phyloP scores from a whole-genome alignment of 2,797 vertebrate species.

The Helicolenus hilgendorfi region DNA sequence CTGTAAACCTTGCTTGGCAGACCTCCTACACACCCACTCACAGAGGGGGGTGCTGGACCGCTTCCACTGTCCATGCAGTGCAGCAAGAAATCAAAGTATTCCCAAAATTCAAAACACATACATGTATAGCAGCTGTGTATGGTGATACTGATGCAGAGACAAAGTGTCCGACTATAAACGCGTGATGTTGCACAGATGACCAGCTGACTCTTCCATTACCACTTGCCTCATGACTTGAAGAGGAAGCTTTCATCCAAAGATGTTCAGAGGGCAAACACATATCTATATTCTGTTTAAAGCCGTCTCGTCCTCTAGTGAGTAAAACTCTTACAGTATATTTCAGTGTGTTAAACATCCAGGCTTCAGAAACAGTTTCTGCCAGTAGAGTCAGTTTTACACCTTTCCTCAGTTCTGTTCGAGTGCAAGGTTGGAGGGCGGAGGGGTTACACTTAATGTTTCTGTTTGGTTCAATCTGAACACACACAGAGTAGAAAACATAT shows the following conservation, averaged over 20 bases:
- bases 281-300: background rate
- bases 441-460: constrained; percentile 14
- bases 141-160: background rate
- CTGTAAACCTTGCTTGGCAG: constrained; percentile 57
- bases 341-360: background rate
- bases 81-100: background rate
- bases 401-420: background rate
- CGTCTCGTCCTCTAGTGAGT: background rate
- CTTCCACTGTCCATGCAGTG: constrained; percentile 22
- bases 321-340: background rate
- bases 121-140: background rate
- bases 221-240: background rate
- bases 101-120: constrained; percentile 9
- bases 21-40: constrained; percentile 34
- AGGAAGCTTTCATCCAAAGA: constrained; percentile 11
- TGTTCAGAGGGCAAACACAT: background rate
- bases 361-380: background rate
- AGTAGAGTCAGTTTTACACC: constrained; percentile 1
- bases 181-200: background rate
- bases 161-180: constrained; percentile 5
- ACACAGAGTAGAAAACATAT: constrained; percentile 50
- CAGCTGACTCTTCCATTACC: constrained; percentile 28
- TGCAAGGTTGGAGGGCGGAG: background rate
- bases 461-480: constrained; percentile 63
- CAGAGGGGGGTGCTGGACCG: constrained; percentile 10